These are phyloP conservation scores for Drosophila navojoa DNA, from an alignment of 1,140 invertebrate species.

Conservation along the genomic window DNA sequence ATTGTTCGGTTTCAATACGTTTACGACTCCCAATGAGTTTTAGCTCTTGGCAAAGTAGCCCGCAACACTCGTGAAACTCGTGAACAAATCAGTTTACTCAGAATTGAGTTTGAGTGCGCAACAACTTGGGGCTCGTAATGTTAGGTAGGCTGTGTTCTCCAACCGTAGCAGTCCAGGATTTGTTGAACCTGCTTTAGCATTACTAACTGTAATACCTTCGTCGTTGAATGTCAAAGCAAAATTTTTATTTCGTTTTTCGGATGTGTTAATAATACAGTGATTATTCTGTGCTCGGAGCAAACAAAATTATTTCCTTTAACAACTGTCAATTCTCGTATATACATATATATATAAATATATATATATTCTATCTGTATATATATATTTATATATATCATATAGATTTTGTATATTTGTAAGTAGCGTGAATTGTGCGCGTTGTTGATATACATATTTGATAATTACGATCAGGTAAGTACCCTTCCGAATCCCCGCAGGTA, in stretches of 20 bases:
- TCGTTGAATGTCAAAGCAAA: constrained; percentile 61
- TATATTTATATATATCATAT: not conserved
- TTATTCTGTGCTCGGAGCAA: constrained; percentile 49
- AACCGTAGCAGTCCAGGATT: not conserved
- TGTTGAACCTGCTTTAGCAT: constrained; percentile 1
- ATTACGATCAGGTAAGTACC: not conserved
- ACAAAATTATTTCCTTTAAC: constrained; percentile 70
- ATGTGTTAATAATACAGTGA: constrained; percentile 54
- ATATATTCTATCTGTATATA: too few species aligned
- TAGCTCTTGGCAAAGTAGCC: too few species aligned
- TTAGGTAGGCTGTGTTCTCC: constrained; percentile 30
- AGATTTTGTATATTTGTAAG: not conserved
- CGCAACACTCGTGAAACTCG: not conserved
- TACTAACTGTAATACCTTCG: constrained; percentile 58
- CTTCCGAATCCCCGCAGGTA: too few species aligned
- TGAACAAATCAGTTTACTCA: constrained; percentile 5
- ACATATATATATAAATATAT: too few species aligned
- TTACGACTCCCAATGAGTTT: too few species aligned
- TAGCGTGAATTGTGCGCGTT: not conserved
- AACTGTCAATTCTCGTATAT: constrained; percentile 22
- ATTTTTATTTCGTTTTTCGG: constrained; percentile 58
- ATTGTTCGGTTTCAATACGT: too few species aligned
- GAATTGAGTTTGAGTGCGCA: not conserved
- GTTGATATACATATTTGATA: not conserved
- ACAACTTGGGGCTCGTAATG: not conserved